Evolutionary conservation across 2,113 vertebrate genomes (phyloP).

Genomic region (Engystomops pustulosus): DNA sequence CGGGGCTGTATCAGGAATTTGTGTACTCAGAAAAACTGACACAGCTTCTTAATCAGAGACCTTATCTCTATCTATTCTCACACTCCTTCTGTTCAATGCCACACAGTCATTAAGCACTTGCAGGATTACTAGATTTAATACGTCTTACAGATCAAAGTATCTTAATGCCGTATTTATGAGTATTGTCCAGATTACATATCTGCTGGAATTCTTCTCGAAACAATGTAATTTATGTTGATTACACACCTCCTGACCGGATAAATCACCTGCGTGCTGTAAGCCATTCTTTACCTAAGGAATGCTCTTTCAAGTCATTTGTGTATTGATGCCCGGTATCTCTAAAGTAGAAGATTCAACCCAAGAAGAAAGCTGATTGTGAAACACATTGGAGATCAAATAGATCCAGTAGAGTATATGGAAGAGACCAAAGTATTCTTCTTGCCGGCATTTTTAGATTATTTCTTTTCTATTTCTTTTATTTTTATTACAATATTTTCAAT

Average conservation of each 20-base stretch:
- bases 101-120: conserved; percentile 51
- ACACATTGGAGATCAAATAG: not conserved
- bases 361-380: not conserved
- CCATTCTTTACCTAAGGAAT: conserved; percentile 30
- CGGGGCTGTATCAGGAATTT: conserved; percentile 20
- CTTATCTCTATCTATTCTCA: conserved; percentile 53
- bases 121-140: conserved; percentile 55
- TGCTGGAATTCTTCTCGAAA: conserved; percentile 49
- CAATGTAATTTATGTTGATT: conserved; percentile 42
- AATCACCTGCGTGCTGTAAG: conserved; percentile 28
- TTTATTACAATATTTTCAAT: no score
- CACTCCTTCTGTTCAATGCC: conserved; percentile 57
- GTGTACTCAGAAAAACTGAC: conserved; percentile 38
- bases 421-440: not conserved
- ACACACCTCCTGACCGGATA: conserved; percentile 28
- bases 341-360: not conserved
- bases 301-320: conserved; percentile 9
- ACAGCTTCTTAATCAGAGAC: conserved; percentile 42
- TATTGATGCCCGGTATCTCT: not conserved
- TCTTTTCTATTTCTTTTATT: no score
- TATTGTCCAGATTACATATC: conserved; percentile 52
- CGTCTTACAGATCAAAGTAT: conserved; percentile 52
- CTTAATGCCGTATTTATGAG: conserved; percentile 49
- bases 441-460: no score
- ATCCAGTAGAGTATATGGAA: not conserved